Percentiles rank a stretch among this genome's conserved stretches.
phyloP scores from a whole-genome alignment of 1,140 invertebrate species.

The Globodera ellingtonae region DNA sequence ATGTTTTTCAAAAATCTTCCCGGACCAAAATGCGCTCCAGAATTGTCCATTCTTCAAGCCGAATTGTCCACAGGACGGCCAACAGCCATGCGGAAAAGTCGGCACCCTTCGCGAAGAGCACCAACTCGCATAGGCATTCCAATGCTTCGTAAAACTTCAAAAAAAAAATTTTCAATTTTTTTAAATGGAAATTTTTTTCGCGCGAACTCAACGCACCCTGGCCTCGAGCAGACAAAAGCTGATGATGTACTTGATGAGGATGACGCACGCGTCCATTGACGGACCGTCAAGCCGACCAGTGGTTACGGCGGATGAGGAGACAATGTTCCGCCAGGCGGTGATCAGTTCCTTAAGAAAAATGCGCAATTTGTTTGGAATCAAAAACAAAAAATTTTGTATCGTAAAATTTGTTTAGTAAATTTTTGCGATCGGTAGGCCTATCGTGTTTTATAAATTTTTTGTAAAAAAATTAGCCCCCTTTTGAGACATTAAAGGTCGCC shows the following conservation, averaged over 20 bases:
- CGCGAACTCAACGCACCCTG: background rate
- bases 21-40: conserved; percentile 3
- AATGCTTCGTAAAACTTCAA: conserved; percentile 34
- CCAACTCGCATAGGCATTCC: conserved; percentile 19
- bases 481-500: too few relatives aligned
- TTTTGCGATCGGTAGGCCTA: background rate
- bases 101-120: background rate
- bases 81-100: conserved; percentile 23
- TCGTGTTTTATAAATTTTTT: too few relatives aligned
- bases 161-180: background rate
- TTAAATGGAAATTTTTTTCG: background rate
- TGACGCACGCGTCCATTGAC: conserved; percentile 7
- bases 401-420: background rate
- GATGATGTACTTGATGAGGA: conserved; percentile 11
- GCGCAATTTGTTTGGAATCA: too few relatives aligned
- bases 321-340: conserved; percentile 5
- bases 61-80: conserved; percentile 3
- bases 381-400: too few relatives aligned
- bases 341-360: conserved; percentile 24
- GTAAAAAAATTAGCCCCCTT: too few relatives aligned
- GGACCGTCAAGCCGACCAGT: background rate
- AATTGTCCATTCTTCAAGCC: conserved; percentile 28
- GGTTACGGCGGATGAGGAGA: background rate
- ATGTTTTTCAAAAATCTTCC: background rate
- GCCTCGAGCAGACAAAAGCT: conserved; percentile 32